These are phyloP conservation scores for Odontocerum albicorne DNA, from an alignment of 2,888 invertebrate species.

Conservation along the genomic window DNA sequence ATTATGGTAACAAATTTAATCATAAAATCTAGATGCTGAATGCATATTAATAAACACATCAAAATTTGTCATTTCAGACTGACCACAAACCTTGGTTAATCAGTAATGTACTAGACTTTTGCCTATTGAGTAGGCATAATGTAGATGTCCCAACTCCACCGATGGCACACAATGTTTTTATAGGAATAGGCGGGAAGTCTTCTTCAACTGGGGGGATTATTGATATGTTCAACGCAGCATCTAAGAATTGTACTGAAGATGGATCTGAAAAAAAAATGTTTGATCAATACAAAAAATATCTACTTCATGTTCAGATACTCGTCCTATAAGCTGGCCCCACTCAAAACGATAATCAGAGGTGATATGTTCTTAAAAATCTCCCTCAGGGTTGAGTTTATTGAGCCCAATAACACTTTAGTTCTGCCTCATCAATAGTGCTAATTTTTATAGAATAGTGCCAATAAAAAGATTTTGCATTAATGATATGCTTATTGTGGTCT, in stretches of 20 bases:
- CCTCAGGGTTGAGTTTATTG: no score
- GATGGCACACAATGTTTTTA: conserved; percentile 13
- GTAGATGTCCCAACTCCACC: conserved; percentile 28
- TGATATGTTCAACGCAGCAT: conserved; percentile 23
- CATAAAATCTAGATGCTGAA: no score
- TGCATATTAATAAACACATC: background rate
- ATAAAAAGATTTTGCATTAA: no score
- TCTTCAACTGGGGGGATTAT: conserved; percentile 2
- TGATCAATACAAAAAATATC: background rate
- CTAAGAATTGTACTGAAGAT: conserved; percentile 17
- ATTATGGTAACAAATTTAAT: no score
- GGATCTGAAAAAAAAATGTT: conserved; percentile 11
- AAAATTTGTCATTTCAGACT: background rate
- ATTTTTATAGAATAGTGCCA: no score
- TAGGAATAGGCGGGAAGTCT: conserved; percentile 1
- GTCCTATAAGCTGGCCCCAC: no score
- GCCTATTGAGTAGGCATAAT: conserved; percentile 25
- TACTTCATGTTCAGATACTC: no score
- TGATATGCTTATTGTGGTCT: no score
- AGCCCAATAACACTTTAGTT: no score
- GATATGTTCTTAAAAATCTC: no score
- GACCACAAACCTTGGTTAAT: conserved; percentile 24
- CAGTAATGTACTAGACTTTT: conserved; percentile 23
- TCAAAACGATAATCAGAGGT: no score
- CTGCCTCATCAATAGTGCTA: no score